phyloP scores from a whole-genome alignment of 2,888 invertebrate species.

The Aricia artaxerxes region DNA sequence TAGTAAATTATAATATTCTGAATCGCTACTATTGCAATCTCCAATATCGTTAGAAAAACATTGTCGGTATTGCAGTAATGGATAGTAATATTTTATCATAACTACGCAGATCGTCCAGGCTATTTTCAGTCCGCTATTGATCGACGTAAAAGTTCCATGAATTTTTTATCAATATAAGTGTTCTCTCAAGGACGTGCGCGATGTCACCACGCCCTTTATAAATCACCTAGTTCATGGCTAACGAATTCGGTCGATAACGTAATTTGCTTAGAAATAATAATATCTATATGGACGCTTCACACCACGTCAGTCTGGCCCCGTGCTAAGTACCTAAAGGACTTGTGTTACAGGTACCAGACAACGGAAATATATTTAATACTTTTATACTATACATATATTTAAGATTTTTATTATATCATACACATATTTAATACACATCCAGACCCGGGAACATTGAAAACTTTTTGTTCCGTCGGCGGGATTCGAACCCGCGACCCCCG shows the following conservation, averaged over 20 bases:
- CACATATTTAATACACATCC: too few species aligned
- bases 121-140: constrained; percentile 5
- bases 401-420: too few species aligned
- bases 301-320: too few species aligned
- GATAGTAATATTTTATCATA: not conserved
- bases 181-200: constrained; percentile 15
- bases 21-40: not conserved
- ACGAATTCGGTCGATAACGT: constrained; percentile 28
- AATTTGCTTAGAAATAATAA: constrained; percentile 8
- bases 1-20: too few species aligned
- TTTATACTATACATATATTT: too few species aligned
- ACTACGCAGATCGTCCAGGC: not conserved
- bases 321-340: too few species aligned
- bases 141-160: constrained; percentile 27
- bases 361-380: too few species aligned
- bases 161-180: constrained; percentile 26
- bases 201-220: constrained; percentile 25
- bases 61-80: not conserved
- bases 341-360: too few species aligned
- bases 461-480: too few species aligned
- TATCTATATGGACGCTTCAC: too few species aligned
- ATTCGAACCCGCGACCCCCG: too few species aligned
- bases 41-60: not conserved
- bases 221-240: constrained; percentile 25
- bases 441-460: too few species aligned